phyloP scores from a whole-genome alignment of 2,113 vertebrate genomes.

The Coturnix japonica region DNA sequence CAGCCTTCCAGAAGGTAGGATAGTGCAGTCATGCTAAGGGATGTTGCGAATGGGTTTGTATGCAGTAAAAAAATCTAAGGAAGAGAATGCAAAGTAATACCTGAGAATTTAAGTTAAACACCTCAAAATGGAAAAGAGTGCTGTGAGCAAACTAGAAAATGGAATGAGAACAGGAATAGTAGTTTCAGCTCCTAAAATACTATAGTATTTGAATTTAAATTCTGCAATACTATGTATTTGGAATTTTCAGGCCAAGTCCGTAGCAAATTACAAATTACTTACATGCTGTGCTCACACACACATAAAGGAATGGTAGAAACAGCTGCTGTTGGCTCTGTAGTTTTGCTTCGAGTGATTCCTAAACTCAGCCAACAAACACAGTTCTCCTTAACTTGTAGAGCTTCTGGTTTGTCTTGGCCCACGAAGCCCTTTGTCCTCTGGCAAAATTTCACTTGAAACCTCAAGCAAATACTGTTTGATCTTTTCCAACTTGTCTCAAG shows the following conservation, averaged over 20 bases:
- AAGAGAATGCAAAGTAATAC: neutral
- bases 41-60: no score
- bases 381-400: conserved; percentile 18
- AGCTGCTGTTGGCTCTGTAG: conserved; percentile 15
- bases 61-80: neutral
- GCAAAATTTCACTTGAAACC: conserved; percentile 26
- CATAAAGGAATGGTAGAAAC: neutral
- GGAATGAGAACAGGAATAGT: neutral
- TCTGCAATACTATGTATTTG: neutral
- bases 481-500: neutral
- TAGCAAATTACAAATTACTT: conserved; percentile 39
- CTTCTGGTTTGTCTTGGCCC: conserved; percentile 55
- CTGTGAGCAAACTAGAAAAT: neutral
- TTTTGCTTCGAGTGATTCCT: neutral
- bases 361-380: conserved; percentile 40
- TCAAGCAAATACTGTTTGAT: neutral
- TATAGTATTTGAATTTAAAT: neutral
- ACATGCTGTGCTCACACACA: neutral
- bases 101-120: neutral
- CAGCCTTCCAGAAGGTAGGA: neutral
- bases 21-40: neutral
- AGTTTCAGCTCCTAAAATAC: neutral
- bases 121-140: neutral
- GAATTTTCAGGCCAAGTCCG: neutral
- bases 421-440: conserved; percentile 4